phyloP scores from a whole-genome alignment of 2,113 vertebrate species.

The Engystomops pustulosus region DNA sequence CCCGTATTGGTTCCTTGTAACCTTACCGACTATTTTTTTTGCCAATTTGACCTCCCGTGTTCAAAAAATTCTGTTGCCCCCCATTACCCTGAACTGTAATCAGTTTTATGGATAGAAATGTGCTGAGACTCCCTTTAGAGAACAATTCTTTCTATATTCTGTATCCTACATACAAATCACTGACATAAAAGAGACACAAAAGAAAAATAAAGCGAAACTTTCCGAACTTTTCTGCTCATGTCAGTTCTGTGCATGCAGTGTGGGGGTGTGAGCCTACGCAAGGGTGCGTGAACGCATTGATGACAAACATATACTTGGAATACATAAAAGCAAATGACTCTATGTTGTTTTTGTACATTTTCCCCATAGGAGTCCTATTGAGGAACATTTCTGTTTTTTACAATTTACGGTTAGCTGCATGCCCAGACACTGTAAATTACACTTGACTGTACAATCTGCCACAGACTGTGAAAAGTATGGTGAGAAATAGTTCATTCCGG shows the following conservation, averaged over 20 bases:
- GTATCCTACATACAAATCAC: too few species aligned
- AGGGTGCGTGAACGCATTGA: slow-evolving; percentile 18
- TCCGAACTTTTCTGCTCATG: slow-evolving; percentile 13
- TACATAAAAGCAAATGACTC: slow-evolving; percentile 33
- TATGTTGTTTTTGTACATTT: slow-evolving; percentile 37
- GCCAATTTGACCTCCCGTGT: too few species aligned
- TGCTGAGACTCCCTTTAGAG: too few species aligned
- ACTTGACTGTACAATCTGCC: slow-evolving; percentile 62
- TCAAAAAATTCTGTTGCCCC: too few species aligned
- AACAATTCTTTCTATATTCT: too few species aligned
- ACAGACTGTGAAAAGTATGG: slow-evolving; percentile 56
- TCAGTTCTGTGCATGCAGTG: not conserved
- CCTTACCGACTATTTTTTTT: too few species aligned
- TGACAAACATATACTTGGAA: slow-evolving; percentile 22
- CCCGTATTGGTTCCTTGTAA: too few species aligned
- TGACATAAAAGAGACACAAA: not conserved
- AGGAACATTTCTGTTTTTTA: slow-evolving; percentile 67
- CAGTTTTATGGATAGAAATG: too few species aligned
- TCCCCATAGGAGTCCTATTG: slow-evolving; percentile 49
- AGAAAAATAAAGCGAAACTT: not conserved
- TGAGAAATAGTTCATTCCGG: slow-evolving; percentile 42
- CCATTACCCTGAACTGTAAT: too few species aligned
- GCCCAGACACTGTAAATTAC: slow-evolving; percentile 69
- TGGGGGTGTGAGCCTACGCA: slow-evolving; percentile 4
- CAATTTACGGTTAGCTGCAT: slow-evolving; percentile 68